phyloP scores from a whole-genome alignment of 2,797 vertebrate species.

The Siniperca undulata region DNA sequence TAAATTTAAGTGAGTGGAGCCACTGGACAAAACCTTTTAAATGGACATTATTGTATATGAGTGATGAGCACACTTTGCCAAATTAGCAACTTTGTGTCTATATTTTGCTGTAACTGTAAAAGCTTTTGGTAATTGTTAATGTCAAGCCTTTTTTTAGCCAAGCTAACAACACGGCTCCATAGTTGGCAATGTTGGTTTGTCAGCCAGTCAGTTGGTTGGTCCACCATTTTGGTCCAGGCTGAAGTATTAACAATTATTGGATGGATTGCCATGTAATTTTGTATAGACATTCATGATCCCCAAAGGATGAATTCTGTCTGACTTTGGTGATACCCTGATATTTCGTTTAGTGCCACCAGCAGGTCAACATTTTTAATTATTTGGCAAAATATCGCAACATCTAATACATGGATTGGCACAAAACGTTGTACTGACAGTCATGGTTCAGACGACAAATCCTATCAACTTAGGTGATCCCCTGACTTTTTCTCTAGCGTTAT shows the following conservation, averaged over 20 bases:
- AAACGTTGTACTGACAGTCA: too few relatives aligned
- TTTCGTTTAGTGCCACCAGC: too few relatives aligned
- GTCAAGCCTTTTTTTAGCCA: neutral
- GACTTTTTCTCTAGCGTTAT: too few relatives aligned
- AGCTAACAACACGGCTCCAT: neutral
- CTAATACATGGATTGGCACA: too few relatives aligned
- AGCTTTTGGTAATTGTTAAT: neutral
- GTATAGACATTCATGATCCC: neutral
- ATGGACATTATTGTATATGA: neutral
- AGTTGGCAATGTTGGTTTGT: neutral
- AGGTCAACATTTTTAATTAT: too few relatives aligned
- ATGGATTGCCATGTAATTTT: neutral
- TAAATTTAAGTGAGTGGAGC: neutral
- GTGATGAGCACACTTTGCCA: neutral
- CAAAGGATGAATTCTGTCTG: neutral
- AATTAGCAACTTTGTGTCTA: conserved; percentile 9
- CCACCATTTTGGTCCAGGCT: neutral
- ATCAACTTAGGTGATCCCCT: too few relatives aligned
- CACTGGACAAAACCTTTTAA: conserved; percentile 1
- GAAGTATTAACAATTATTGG: neutral
- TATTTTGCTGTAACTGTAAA: neutral
- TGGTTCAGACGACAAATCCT: too few relatives aligned
- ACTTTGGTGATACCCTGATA: too few relatives aligned
- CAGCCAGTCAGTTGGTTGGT: neutral
- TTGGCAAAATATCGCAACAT: neutral